These are phyloP conservation scores for Procambarus virginalis DNA, from an alignment of 1,140 invertebrate species.

Conservation along the genomic window DNA sequence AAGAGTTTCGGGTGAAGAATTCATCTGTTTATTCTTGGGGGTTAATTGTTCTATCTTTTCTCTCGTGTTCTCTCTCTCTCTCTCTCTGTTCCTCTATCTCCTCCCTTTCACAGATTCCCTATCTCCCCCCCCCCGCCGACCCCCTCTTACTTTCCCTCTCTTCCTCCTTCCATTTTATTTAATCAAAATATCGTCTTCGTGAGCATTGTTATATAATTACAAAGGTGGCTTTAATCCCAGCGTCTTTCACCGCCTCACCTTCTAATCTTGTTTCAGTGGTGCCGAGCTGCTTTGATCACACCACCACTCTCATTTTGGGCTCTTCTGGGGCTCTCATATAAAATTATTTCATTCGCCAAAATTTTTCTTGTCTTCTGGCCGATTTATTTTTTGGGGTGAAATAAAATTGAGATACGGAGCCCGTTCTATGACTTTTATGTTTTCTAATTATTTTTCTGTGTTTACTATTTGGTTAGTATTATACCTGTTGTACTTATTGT, in stretches of 20 bases:
- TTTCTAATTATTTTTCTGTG: no score
- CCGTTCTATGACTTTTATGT: no score
- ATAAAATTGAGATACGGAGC: no score
- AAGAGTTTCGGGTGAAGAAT: no score
- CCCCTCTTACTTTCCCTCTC: neutral
- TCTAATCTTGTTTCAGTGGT: neutral
- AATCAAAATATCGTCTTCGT: neutral
- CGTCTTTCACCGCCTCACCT: neutral
- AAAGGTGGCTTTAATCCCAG: neutral
- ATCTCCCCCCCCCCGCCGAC: neutral
- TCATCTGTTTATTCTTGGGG: neutral
- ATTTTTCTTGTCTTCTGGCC: no score
- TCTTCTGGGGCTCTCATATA: no score
- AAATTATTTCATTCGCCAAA: no score
- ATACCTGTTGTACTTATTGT: no score
- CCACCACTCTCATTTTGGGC: no score
- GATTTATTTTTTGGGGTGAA: no score
- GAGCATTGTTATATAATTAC: neutral
- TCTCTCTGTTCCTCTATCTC: neutral
- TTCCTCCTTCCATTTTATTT: neutral
- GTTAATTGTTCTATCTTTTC: neutral
- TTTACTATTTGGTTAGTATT: no score
- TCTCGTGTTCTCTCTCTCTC: neutral
- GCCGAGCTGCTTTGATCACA: neutral
- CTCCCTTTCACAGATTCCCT: neutral